A percentile compares a stretch with the other conserved stretches of the same genome.
Evolutionary conservation across 2,797 vertebrate genomes (phyloP).

Genomic region (Carapus acus): DNA sequence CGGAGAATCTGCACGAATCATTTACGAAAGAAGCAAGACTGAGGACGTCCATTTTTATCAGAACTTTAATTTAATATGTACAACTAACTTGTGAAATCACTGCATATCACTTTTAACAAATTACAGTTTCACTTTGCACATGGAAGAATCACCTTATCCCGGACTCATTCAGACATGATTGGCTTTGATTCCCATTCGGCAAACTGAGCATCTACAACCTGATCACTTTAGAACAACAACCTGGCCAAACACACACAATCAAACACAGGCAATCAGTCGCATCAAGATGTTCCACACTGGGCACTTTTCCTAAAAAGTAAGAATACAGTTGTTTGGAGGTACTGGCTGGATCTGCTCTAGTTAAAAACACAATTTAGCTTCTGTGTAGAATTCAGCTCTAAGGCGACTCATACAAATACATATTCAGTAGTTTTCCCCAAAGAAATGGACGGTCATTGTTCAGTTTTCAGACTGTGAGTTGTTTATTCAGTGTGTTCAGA

Average conservation of each 20-base stretch:
- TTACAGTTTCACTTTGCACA: constrained; percentile 19
- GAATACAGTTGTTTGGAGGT: constrained; percentile 20
- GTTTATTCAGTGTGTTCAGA: not conserved
- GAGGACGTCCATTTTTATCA: constrained; percentile 25
- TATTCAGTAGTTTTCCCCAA: constrained; percentile 1
- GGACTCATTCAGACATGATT: constrained; percentile 37
- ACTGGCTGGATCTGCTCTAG: constrained; percentile 15
- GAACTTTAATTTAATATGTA: constrained; percentile 66
- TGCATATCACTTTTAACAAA: constrained; percentile 48
- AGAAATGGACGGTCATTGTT: not conserved
- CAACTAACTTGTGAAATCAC: constrained; percentile 59
- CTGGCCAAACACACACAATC: constrained; percentile 33
- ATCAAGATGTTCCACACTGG: constrained; percentile 21
- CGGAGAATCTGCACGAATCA: no score
- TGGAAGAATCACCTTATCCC: constrained; percentile 10
- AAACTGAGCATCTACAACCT: constrained; percentile 36
- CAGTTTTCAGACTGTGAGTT: not conserved
- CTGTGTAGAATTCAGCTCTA: not conserved
- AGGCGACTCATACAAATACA: not conserved
- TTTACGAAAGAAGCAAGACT: no score
- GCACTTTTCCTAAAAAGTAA: constrained; percentile 15
- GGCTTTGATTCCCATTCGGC: constrained; percentile 12
- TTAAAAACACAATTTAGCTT: constrained; percentile 14
- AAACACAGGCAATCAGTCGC: constrained; percentile 8
- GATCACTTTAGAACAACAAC: constrained; percentile 28